phyloP scores from a whole-genome alignment of 2,888 invertebrate species.

The Nipponacmea schrenckii region DNA sequence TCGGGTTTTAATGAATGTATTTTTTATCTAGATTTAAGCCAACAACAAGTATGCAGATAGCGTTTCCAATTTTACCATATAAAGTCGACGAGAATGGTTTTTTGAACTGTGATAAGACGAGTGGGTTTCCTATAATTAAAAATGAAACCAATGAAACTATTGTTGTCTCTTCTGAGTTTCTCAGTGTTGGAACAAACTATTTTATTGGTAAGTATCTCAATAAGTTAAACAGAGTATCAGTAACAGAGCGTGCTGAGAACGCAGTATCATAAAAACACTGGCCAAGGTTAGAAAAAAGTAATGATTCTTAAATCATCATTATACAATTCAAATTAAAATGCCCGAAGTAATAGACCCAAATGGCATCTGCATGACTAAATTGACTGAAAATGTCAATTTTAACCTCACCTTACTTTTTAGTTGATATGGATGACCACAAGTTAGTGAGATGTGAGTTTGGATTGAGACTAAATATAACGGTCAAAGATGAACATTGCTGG shows the following conservation, averaged over 20 bases:
- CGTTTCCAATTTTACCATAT: slow-evolving; percentile 25
- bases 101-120: slow-evolving; percentile 25
- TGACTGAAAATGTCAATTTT: too few relatives aligned
- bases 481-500: slow-evolving; percentile 74
- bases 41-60: slow-evolving; percentile 13
- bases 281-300: too few relatives aligned
- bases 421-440: slow-evolving; percentile 20
- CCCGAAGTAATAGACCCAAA: too few relatives aligned
- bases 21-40: slow-evolving; percentile 27
- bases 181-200: slow-evolving; percentile 26
- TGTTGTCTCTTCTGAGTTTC: slow-evolving; percentile 13
- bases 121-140: slow-evolving; percentile 18
- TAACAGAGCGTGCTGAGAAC: slow-evolving; percentile 3
- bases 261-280: too few relatives aligned
- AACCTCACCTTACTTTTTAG: slow-evolving; percentile 16
- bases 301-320: too few relatives aligned
- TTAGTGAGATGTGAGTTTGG: slow-evolving; percentile 34
- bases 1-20: background rate
- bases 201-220: slow-evolving; percentile 28
- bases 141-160: slow-evolving; percentile 25
- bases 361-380: too few relatives aligned
- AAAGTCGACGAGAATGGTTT: slow-evolving; percentile 29
- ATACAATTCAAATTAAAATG: too few relatives aligned
- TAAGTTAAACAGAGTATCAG: background rate
- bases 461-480: slow-evolving; percentile 40